A percentile compares a stretch with the other conserved stretches of the same genome.
Conservation (phyloP, 2,888 invertebrate species). For the Drosophila mercatorum region DNA sequence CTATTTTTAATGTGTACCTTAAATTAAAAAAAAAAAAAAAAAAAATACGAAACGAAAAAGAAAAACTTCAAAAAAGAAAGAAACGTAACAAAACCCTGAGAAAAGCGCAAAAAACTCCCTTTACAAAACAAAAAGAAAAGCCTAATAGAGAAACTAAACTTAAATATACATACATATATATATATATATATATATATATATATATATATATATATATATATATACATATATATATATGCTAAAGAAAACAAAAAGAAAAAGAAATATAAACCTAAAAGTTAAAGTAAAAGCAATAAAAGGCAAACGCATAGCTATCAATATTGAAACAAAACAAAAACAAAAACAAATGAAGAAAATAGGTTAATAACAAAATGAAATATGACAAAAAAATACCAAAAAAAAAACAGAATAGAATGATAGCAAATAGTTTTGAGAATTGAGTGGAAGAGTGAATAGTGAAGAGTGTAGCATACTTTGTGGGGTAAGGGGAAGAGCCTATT, state of each 20-base stretch:
- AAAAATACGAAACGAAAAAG: conserved; percentile 16
- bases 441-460: conserved; percentile 45
- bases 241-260: conserved; percentile 16
- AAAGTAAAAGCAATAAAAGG: conserved; percentile 75
- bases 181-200: conserved; percentile 51
- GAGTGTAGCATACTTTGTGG: conserved; percentile 62
- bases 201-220: conserved; percentile 48
- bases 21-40: conserved; percentile 64
- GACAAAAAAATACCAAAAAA: conserved; percentile 8
- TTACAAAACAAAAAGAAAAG: conserved; percentile 32
- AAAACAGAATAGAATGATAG: conserved; percentile 39
- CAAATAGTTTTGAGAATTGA: conserved; percentile 52
- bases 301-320: conserved; percentile 77
- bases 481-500: conserved; percentile 61
- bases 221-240: conserved; percentile 50
- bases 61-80: conserved; percentile 12
- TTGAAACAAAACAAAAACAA: conserved; percentile 25
- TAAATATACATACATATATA: conserved; percentile 50
- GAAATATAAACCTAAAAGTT: conserved; percentile 51
- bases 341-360: conserved; percentile 47
- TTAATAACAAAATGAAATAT: conserved; percentile 50
- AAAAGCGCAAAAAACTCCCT: conserved; percentile 50
- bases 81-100: conserved; percentile 56
- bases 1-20: conserved; percentile 83
- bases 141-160: conserved; percentile 54